Base-by-base conservation (phyloP, 30 jellyfish, hydroid and myxozoan species). In the Aurelia sp. region DNA sequence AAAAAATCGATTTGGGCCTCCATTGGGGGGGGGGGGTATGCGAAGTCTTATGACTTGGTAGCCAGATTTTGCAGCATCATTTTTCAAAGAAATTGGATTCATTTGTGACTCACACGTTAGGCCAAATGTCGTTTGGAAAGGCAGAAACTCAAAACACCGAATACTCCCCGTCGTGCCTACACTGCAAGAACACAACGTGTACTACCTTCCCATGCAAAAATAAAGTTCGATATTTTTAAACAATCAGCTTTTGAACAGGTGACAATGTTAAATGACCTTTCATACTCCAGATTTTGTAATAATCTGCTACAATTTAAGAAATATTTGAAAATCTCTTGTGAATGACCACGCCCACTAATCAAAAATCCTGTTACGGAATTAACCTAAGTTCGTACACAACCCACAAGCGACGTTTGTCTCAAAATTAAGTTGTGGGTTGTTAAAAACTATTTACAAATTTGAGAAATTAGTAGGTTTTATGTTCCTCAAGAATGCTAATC, bases 211-310 rank as follows among this genome's bases (percentile, higher is more conserved):
- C 16, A 44, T 44, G 55, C 55, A 44, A 44, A 44, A 5, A 0
- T 5, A 8, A 44, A 12, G 55, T 44, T 44, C 55, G 55, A 44
- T 44, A 44, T 44, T 44, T 44, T 8, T 38, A 38, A 44, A 44
- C 55, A 44, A 44, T 44, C 55, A 44, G 55, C 13, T 7, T 59
- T 0, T 18, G 69, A 59, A 67, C 78, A 27, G 58, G 78, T 67
- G 78, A 17, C 51, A 27, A 6, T 6, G 78, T 67, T 31, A 18
- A 67, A 19, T 67, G 58, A 67, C 78, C 58, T 67, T 67, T 67
- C 44, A 40, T 67, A 67, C 17, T 62, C 11, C 72, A 62, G 51
- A 27, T 20, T 67, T 17, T 40, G 11, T 9, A 67, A 17, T 67
- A 67, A 40, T 59, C 69, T 59, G 69, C 69, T 59, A 59, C 69